Conservation (phyloP, 1,140 invertebrate genomes). For the Camponotus floridanus region DNA sequence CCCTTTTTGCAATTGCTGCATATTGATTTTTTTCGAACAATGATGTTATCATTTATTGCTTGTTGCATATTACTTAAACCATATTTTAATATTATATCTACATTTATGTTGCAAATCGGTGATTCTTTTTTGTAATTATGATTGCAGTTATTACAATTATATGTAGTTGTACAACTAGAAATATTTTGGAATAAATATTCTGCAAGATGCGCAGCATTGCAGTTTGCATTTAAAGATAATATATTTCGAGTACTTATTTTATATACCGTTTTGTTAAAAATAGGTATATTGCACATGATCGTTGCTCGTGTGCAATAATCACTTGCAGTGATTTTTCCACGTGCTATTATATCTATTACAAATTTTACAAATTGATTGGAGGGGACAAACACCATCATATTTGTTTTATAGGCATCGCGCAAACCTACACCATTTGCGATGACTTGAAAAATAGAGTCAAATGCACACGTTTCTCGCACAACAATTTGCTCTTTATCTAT, state of each 20-base stretch:
- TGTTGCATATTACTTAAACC: too few relatives aligned
- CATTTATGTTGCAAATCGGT: not conserved
- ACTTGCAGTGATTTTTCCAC: too few relatives aligned
- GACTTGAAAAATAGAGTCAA: not conserved
- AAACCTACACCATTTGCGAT: not conserved
- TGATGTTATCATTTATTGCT: not conserved
- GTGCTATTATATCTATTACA: not conserved
- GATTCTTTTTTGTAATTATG: too few relatives aligned
- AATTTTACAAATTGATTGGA: not conserved
- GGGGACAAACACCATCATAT: not conserved
- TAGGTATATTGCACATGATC: too few relatives aligned
- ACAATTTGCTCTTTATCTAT: not conserved
- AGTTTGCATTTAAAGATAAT: too few relatives aligned
- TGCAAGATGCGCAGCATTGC: too few relatives aligned
- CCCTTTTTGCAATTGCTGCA: not conserved
- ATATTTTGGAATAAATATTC: too few relatives aligned
- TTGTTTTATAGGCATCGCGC: not conserved
- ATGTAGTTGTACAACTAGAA: too few relatives aligned
- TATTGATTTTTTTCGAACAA: not conserved
- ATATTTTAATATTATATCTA: not conserved
- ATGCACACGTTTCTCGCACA: constrained; percentile 7
- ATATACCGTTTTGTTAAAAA: too few relatives aligned
- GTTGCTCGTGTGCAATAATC: too few relatives aligned
- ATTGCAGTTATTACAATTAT: too few relatives aligned
- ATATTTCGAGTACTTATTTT: too few relatives aligned